Percentiles rank a stretch among this genome's conserved stretches.
Evolutionary conservation across 1,140 invertebrate species (phyloP).

Genomic region (Ditylenchus dipsaci): DNA sequence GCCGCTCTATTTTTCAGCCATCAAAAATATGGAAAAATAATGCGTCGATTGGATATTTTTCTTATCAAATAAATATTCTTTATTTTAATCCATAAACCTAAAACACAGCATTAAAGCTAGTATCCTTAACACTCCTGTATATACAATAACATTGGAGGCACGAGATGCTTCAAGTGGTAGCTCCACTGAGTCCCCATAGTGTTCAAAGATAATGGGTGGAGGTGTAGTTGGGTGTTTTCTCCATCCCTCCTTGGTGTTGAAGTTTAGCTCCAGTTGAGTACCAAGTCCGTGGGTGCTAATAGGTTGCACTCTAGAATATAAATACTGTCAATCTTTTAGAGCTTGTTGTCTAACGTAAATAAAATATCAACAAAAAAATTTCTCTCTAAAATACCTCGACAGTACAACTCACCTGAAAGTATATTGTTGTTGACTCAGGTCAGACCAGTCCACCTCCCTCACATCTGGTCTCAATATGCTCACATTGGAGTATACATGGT

Average conservation of each 20-base stretch:
- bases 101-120: neutral
- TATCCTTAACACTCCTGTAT: neutral
- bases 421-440: slow-evolving; percentile 1
- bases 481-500: slow-evolving; percentile 12
- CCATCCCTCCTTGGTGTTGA: neutral
- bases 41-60: too few species aligned
- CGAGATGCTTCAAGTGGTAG: neutral
- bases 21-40: too few species aligned
- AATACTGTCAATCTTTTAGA: slow-evolving; percentile 1
- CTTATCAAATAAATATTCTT: too few species aligned
- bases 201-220: neutral
- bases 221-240: neutral
- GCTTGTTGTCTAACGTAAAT: too few species aligned
- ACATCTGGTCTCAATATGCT: slow-evolving; percentile 10
- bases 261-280: slow-evolving; percentile 13
- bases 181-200: neutral
- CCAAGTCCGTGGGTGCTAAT: slow-evolving; percentile 19
- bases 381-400: too few species aligned
- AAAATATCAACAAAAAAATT: too few species aligned
- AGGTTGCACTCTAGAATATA: neutral
- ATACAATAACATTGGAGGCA: neutral
- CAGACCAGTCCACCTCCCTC: neutral
- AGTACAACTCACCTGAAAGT: too few species aligned
- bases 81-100: too few species aligned
- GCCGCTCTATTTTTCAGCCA: too few species aligned